Percentiles rank a stretch among this genome's conserved stretches.
Conservation (phyloP, 2,113 vertebrate species). For the Toxotes chatareus region DNA sequence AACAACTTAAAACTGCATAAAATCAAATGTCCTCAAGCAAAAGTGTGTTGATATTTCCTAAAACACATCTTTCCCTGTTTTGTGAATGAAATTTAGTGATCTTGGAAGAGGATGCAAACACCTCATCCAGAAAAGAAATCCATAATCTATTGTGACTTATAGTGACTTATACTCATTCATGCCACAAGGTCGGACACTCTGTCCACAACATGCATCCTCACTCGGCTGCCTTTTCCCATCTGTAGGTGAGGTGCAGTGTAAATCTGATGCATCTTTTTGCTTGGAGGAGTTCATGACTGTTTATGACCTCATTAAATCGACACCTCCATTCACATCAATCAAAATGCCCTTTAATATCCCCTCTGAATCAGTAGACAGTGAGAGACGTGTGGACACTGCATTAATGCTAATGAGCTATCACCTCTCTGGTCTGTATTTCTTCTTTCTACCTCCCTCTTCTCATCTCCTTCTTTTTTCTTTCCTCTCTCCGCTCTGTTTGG, state of each 20-base stretch:
- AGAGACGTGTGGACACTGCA: slow-evolving; percentile 12
- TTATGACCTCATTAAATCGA: slow-evolving; percentile 50
- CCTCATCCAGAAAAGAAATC: background rate
- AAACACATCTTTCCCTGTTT: background rate
- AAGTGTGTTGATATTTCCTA: background rate
- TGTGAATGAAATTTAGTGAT: background rate
- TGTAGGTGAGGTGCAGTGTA: background rate
- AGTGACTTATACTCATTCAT: slow-evolving; percentile 21
- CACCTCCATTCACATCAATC: slow-evolving; percentile 56
- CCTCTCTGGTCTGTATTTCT: slow-evolving; percentile 4
- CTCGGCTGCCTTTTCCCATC: background rate
- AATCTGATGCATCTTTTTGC: slow-evolving; percentile 15
- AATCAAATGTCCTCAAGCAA: background rate
- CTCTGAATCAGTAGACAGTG: slow-evolving; percentile 14
- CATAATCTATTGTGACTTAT: background rate
- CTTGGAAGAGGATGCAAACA: background rate
- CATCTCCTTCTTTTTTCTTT: background rate
- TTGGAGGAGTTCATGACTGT: slow-evolving; percentile 18
- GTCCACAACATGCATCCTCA: background rate
- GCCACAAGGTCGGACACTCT: slow-evolving; percentile 43
- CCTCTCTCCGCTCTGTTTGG: slow-evolving; percentile 10
- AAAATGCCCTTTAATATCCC: slow-evolving; percentile 56
- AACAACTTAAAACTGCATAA: background rate
- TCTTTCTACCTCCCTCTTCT: slow-evolving; percentile 6
- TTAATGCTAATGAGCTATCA: slow-evolving; percentile 57